Conservation (phyloP, 2,888 invertebrate genomes). For the Caenorhabditis sulstoni region DNA sequence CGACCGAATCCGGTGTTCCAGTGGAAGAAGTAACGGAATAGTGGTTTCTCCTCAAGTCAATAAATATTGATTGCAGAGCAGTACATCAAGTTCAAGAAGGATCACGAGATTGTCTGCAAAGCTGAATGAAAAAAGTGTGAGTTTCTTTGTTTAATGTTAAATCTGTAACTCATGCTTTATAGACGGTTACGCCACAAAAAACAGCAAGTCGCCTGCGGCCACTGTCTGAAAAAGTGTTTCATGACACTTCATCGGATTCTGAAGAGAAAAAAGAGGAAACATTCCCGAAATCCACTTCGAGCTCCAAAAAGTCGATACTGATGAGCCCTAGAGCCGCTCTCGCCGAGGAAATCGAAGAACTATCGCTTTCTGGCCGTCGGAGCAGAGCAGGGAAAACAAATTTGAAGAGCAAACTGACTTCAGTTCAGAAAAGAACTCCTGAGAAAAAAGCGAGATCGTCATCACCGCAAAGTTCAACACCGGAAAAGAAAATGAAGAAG, state of each 20-base stretch:
- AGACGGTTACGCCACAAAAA: too few relatives aligned
- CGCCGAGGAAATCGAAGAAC: slow-evolving; percentile 9
- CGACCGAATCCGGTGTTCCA: too few relatives aligned
- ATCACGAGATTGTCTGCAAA: too few relatives aligned
- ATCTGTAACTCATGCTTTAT: too few relatives aligned
- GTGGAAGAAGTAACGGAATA: background rate
- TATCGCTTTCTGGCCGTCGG: slow-evolving; percentile 6
- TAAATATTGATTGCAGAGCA: background rate
- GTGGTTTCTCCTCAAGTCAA: background rate
- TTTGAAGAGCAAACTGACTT: slow-evolving; percentile 7
- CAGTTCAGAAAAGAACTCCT: slow-evolving; percentile 9
- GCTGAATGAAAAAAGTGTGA: too few relatives aligned
- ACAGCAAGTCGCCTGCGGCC: too few relatives aligned
- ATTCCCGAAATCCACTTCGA: background rate
- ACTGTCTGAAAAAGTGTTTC: background rate
- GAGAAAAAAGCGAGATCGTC: slow-evolving; percentile 19
- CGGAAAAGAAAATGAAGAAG: slow-evolving; percentile 24
- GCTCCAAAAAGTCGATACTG: background rate
- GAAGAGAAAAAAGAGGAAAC: background rate
- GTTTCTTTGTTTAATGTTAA: too few relatives aligned
- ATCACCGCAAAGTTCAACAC: slow-evolving; percentile 7
- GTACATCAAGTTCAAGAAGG: too few relatives aligned
- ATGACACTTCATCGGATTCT: background rate
- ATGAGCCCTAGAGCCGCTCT: slow-evolving; percentile 32
- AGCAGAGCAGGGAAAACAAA: slow-evolving; percentile 12